Evolutionary conservation across 2,888 invertebrate genomes (phyloP).

Genomic region (Graphium colonna): DNA sequence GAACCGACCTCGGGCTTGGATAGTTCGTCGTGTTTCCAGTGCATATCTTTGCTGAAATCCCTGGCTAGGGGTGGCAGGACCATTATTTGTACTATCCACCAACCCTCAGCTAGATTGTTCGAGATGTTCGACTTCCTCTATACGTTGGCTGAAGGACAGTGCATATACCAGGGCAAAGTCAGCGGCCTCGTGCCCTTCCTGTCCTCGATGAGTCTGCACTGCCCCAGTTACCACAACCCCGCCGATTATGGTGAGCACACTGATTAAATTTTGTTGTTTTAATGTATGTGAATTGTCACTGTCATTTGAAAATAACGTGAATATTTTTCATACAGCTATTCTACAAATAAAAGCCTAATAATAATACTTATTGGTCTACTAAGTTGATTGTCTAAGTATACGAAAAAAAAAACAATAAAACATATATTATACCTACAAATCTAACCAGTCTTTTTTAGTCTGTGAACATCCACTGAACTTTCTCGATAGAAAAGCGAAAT

Average conservation of each 20-base stretch:
- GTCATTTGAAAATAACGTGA: too few species aligned
- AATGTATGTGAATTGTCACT: too few species aligned
- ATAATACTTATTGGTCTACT: too few species aligned
- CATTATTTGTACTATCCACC: conserved; percentile 97
- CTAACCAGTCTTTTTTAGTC: too few species aligned
- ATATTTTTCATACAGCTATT: too few species aligned
- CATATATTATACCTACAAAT: too few species aligned
- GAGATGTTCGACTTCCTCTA: conserved; percentile 97
- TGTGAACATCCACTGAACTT: too few species aligned
- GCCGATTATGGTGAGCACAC: conserved; percentile 96
- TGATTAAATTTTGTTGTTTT: too few species aligned
- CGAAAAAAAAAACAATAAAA: too few species aligned
- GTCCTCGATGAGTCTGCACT: conserved; percentile 90
- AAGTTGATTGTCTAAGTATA: too few species aligned
- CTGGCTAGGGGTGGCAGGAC: conserved; percentile 93
- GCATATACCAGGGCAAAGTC: conserved; percentile 94
- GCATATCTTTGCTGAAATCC: conserved; percentile 92
- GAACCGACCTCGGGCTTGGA: conserved; percentile 96
- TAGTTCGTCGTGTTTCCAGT: conserved; percentile 96
- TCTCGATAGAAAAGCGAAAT: too few species aligned
- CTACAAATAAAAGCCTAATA: too few species aligned
- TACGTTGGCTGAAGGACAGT: conserved; percentile 94
- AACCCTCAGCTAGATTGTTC: conserved; percentile 96
- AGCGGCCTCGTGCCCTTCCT: conserved; percentile 92
- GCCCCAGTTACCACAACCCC: conserved; percentile 97